Evolutionary conservation across 2,113 vertebrate species (phyloP).

Genomic region (Astatotilapia flaviijosephi): DNA sequence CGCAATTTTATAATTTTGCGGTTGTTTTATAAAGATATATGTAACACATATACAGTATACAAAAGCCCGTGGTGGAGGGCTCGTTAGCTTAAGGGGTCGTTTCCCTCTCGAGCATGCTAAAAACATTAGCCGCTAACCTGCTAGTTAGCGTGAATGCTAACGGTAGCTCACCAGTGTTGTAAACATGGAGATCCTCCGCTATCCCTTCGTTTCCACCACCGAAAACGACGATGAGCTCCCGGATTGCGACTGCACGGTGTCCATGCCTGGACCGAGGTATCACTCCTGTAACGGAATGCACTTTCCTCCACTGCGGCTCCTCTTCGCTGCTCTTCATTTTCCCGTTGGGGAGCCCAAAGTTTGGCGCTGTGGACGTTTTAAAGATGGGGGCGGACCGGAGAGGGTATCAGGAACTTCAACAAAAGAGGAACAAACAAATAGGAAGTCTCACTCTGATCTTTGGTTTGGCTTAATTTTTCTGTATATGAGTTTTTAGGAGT

Average conservation of each 20-base stretch:
- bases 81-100: background rate
- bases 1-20: background rate
- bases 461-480: background rate
- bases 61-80: background rate
- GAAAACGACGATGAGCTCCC: constrained; percentile 89
- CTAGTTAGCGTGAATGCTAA: constrained; percentile 10
- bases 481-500: background rate
- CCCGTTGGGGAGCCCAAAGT: background rate
- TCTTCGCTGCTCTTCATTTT: constrained; percentile 65
- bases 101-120: constrained; percentile 15
- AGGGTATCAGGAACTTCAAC: background rate
- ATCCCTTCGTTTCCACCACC: constrained; percentile 96
- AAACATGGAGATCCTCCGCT: constrained; percentile 90
- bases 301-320: constrained; percentile 81
- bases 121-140: constrained; percentile 49
- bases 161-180: constrained; percentile 84
- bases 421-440: background rate
- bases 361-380: constrained; percentile 63
- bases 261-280: constrained; percentile 90
- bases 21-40: background rate
- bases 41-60: background rate
- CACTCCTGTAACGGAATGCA: constrained; percentile 83
- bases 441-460: background rate
- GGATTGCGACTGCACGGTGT: constrained; percentile 87
- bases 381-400: constrained; percentile 5